Evolutionary conservation across 2,888 invertebrate genomes (phyloP).

Genomic region (Elegia similella): DNA sequence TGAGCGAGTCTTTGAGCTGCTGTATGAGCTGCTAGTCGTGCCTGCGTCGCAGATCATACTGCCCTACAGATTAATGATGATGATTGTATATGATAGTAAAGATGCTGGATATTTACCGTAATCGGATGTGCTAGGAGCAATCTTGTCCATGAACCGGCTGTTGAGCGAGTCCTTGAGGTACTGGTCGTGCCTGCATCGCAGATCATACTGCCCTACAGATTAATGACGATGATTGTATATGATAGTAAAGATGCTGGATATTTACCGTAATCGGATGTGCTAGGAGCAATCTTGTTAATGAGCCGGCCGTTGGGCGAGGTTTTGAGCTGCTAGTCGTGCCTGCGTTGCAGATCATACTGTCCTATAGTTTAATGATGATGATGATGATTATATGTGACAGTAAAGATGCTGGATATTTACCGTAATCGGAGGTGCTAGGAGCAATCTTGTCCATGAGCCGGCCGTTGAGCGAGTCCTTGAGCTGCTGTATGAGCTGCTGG

Average conservation of each 20-base stretch:
- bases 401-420: slow-evolving; percentile 24
- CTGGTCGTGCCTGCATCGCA: no score
- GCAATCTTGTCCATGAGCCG: slow-evolving; percentile 52
- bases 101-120: no score
- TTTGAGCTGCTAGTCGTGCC: slow-evolving; percentile 87
- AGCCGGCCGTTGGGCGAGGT: slow-evolving; percentile 66
- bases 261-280: slow-evolving; percentile 32
- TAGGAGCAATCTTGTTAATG: slow-evolving; percentile 46
- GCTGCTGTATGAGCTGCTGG: slow-evolving; percentile 86
- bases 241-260: no score
- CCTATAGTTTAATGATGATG: no score
- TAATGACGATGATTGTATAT: no score
- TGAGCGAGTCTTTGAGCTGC: slow-evolving; percentile 80
- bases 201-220: no score
- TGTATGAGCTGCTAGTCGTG: slow-evolving; percentile 88
- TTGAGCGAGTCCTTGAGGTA: no score
- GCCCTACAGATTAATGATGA: no score
- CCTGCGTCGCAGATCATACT: slow-evolving; percentile 84
- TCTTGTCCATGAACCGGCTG: no score
- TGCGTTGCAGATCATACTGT: slow-evolving; percentile 86
- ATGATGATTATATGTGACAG: no score
- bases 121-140: no score
- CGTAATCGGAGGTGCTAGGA: slow-evolving; percentile 28
- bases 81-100: no score
- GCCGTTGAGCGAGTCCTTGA: slow-evolving; percentile 77